Conservation (phyloP, 1,140 invertebrate species). For the Zaprionus inermis region DNA sequence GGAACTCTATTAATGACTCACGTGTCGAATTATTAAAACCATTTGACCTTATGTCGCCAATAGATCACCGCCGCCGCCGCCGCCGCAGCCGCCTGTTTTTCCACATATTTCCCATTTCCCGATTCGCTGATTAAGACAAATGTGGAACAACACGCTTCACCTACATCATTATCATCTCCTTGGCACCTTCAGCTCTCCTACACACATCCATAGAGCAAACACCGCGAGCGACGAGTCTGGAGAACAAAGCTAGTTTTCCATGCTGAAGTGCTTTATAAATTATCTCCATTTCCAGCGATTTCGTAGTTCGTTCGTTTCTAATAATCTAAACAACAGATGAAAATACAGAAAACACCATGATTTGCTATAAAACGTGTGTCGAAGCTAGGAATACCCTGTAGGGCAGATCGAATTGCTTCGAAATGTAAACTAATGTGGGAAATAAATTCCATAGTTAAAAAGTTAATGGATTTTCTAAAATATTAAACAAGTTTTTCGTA, state of each 20-base stretch:
- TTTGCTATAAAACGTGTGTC: not conserved
- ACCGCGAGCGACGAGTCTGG: not conserved
- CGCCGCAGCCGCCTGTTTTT: conserved; percentile 32
- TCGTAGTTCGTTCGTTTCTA: conserved; percentile 65
- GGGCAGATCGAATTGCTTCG: not conserved
- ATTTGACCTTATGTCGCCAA: conserved; percentile 48
- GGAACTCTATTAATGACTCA: conserved; percentile 9
- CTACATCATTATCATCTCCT: conserved; percentile 8
- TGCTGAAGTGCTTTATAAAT: conserved; percentile 75
- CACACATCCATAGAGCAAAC: not conserved
- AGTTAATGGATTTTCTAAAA: not conserved
- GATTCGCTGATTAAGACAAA: conserved; percentile 62
- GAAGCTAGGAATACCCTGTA: not conserved
- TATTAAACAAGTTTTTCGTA: not conserved
- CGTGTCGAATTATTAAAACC: conserved; percentile 35
- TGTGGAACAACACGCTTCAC: conserved; percentile 41
- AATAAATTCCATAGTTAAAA: not conserved
- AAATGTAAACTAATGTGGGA: not conserved
- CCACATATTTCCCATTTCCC: not conserved
- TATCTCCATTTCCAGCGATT: conserved; percentile 59
- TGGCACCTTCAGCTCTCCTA: too few species aligned
- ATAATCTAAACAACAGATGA: conserved; percentile 72
- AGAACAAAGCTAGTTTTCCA: conserved; percentile 22
- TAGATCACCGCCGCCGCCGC: conserved; percentile 56
- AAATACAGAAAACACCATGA: conserved; percentile 38